Conservation (phyloP, 2,888 invertebrate genomes). For the Cephus nigrinus region DNA sequence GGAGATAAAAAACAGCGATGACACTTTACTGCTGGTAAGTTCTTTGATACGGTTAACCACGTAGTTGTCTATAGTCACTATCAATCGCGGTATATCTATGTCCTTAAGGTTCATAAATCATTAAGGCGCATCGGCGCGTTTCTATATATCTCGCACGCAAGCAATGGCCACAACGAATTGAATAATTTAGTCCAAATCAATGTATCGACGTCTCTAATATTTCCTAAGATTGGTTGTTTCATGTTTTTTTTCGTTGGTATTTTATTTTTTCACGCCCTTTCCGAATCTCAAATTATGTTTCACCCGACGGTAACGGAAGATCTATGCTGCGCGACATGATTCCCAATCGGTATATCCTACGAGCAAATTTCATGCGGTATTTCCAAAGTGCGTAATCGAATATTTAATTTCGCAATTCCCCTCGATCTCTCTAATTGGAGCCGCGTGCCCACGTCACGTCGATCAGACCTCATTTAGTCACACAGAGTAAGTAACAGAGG, state of each 20-base stretch:
- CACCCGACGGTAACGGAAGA: not conserved
- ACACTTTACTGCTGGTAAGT: not conserved
- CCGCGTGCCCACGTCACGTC: constrained; percentile 23
- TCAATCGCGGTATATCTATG: not conserved
- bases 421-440: constrained; percentile 36
- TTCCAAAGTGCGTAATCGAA: not conserved
- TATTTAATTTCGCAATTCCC: constrained; percentile 32
- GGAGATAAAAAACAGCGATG: not conserved
- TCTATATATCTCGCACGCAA: not conserved
- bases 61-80: not conserved
- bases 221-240: not conserved
- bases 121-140: not conserved
- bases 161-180: not conserved
- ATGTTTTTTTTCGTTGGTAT: not conserved
- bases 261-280: not conserved
- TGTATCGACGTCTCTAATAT: not conserved
- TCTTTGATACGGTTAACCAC: not conserved
- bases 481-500: constrained; percentile 7
- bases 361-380: not conserved
- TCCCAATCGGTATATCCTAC: not conserved
- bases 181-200: not conserved
- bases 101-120: not conserved
- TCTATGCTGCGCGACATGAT: not conserved
- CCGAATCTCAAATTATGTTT: not conserved
- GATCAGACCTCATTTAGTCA: constrained; percentile 31